Percentiles rank a stretch among this genome's conserved stretches.
Conservation (phyloP, 2,888 invertebrate genomes). For the Tenthredo scrophulariae region DNA sequence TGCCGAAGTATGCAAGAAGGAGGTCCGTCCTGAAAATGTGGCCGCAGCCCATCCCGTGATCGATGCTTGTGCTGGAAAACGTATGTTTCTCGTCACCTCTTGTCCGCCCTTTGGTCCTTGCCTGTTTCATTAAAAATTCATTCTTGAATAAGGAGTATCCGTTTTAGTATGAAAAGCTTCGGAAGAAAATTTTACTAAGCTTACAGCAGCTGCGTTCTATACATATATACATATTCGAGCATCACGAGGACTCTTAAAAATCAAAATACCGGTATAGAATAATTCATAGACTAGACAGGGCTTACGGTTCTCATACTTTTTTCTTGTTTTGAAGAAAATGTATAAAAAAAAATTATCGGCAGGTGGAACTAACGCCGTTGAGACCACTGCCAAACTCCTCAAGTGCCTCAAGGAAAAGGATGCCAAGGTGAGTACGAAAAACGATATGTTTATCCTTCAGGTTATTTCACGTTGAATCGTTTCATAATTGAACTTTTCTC, state of each 20-base stretch:
- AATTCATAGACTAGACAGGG: slow-evolving; percentile 12
- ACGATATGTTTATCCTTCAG: neutral
- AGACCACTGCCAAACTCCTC: slow-evolving; percentile 39
- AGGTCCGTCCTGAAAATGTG: slow-evolving; percentile 36
- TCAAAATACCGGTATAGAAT: slow-evolving; percentile 37
- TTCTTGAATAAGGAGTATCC: slow-evolving; percentile 1
- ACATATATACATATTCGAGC: slow-evolving; percentile 32
- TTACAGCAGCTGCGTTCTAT: slow-evolving; percentile 30
- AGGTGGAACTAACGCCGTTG: slow-evolving; percentile 48
- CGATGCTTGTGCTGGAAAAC: slow-evolving; percentile 48
- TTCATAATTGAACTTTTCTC: neutral
- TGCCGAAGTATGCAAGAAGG: slow-evolving; percentile 49
- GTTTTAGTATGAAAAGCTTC: slow-evolving; percentile 25
- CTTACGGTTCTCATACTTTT: neutral
- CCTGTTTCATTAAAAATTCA: neutral
- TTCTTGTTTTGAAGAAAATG: neutral
- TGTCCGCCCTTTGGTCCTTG: neutral
- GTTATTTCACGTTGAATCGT: neutral
- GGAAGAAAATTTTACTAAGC: slow-evolving; percentile 36
- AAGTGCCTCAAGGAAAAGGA: slow-evolving; percentile 52
- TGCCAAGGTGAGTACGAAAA: slow-evolving; percentile 21
- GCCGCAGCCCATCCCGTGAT: slow-evolving; percentile 47
- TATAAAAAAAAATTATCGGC: neutral
- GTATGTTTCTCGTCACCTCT: slow-evolving; percentile 10
- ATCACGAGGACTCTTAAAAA: slow-evolving; percentile 26